Conservation (phyloP, 2,888 invertebrate species). For the Microctonus brassicae region DNA sequence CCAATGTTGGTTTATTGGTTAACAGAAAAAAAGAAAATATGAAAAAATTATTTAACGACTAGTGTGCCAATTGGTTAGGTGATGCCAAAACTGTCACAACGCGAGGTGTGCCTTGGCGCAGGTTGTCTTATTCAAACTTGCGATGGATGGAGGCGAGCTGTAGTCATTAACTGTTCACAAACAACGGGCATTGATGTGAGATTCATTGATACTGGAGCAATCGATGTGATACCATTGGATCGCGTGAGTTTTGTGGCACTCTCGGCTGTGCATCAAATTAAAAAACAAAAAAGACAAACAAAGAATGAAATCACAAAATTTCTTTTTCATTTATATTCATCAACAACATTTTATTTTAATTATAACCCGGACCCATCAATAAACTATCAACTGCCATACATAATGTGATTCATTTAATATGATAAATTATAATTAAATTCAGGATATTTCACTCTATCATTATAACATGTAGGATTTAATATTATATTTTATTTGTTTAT, state of each 20-base stretch:
- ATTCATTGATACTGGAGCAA: constrained; percentile 65
- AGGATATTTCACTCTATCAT: background rate
- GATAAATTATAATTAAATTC: constrained; percentile 26
- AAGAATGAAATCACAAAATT: background rate
- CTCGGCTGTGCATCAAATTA: constrained; percentile 34
- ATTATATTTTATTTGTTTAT: background rate
- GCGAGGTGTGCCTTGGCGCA: constrained; percentile 62
- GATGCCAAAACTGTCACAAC: constrained; percentile 61
- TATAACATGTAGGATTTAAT: background rate
- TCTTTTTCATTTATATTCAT: constrained; percentile 9
- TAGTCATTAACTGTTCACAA: constrained; percentile 57
- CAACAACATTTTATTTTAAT: background rate
- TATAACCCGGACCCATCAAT: constrained; percentile 25
- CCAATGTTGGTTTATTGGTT: background rate
- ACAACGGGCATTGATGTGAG: constrained; percentile 56
- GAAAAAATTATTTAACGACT: constrained; percentile 37
- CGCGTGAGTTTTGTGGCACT: constrained; percentile 60
- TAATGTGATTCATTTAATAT: constrained; percentile 47
- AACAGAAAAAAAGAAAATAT: background rate
- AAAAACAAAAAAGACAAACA: constrained; percentile 40
- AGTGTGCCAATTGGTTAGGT: constrained; percentile 61
- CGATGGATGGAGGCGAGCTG: constrained; percentile 63
- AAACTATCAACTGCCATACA: constrained; percentile 56
- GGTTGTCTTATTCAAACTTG: constrained; percentile 64
- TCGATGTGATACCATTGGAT: constrained; percentile 57